Evolutionary conservation across 2,797 vertebrate genomes (phyloP).

Genomic region (Catamblyrhynchus diadema): DNA sequence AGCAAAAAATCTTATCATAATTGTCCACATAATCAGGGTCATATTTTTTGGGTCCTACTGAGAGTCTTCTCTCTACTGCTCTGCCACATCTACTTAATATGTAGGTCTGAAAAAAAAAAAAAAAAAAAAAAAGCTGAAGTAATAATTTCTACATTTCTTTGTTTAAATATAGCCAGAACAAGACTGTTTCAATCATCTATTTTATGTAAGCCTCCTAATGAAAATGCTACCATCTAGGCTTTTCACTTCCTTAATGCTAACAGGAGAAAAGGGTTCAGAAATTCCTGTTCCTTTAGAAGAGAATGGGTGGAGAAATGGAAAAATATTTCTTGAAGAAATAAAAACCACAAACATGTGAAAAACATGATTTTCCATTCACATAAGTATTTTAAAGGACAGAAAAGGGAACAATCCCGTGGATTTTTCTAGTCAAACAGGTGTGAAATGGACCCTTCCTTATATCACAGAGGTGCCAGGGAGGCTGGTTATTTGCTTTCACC

Average conservation of each 20-base stretch:
- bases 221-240: neutral
- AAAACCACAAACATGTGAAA: neutral
- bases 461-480: neutral
- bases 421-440: neutral
- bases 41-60: fast-evolving
- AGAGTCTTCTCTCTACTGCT: neutral
- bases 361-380: neutral
- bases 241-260: neutral
- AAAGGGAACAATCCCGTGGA: neutral
- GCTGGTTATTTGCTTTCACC: neutral
- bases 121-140: neutral
- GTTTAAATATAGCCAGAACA: neutral
- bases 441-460: neutral
- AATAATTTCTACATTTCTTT: neutral
- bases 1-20: neutral
- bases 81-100: neutral
- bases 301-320: neutral
- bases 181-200: neutral
- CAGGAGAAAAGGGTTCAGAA: neutral
- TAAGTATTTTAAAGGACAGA: neutral
- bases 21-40: neutral
- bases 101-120: neutral
- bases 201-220: neutral
- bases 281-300: neutral
- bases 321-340: neutral